Evolutionary conservation across 2,797 vertebrate species (phyloP).

Genomic region (Acropternis orthonyx): DNA sequence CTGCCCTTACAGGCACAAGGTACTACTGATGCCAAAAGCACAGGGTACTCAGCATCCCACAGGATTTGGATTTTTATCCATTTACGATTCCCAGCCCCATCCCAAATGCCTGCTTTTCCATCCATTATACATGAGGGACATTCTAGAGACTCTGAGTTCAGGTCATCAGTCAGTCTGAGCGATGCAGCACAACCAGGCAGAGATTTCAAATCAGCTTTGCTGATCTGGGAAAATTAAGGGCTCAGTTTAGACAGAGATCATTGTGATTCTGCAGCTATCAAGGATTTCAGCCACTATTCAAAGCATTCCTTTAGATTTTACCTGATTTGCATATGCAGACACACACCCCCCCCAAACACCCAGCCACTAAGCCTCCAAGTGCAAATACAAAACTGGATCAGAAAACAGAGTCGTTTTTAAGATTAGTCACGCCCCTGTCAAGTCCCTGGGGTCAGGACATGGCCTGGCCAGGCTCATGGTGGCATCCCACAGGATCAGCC

Average conservation of each 20-base stretch:
- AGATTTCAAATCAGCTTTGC: background rate
- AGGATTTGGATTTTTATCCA: background rate
- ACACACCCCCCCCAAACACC: background rate
- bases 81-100: background rate
- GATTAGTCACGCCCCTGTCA: background rate
- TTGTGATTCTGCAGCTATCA: background rate
- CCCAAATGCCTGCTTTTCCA: background rate
- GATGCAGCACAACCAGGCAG: background rate
- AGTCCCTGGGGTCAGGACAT: background rate
- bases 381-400: background rate
- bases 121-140: background rate
- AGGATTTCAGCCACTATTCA: background rate
- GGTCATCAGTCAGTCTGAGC: background rate
- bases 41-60: background rate
- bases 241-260: background rate
- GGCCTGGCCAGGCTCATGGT: background rate
- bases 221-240: background rate
- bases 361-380: background rate
- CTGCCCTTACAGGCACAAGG: conserved; percentile 4
- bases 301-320: background rate
- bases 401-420: background rate
- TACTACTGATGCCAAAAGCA: background rate
- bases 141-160: background rate
- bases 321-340: background rate
- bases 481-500: background rate